Conservation (phyloP, 2,888 invertebrate genomes). For the Eupithecia exiguata region DNA sequence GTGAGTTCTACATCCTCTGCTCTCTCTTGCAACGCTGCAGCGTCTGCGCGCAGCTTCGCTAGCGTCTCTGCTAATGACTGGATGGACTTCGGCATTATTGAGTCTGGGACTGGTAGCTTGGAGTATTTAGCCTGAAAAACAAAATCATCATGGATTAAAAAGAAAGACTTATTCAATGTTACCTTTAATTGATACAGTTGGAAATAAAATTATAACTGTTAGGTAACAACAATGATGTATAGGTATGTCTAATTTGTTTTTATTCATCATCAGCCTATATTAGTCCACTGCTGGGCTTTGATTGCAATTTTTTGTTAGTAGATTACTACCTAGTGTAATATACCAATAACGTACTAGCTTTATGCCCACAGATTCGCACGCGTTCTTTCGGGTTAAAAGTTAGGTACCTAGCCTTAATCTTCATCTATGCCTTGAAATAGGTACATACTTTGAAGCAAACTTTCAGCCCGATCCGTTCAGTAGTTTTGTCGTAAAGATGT, state of each 20-base stretch:
- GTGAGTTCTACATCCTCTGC: conserved; percentile 70
- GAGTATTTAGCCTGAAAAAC: conserved; percentile 66
- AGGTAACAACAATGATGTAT: too few species aligned
- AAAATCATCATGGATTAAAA: background rate
- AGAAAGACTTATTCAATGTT: too few species aligned
- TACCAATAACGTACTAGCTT: background rate
- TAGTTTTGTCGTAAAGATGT: too few species aligned
- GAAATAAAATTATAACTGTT: background rate
- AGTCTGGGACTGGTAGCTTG: conserved; percentile 64
- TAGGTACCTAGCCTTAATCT: too few species aligned
- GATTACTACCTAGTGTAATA: too few species aligned
- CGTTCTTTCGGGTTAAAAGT: background rate
- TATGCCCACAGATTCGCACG: background rate
- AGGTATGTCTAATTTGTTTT: too few species aligned
- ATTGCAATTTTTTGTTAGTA: too few species aligned
- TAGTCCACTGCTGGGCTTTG: too few species aligned
- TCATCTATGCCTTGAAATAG: too few species aligned
- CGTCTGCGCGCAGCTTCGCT: conserved; percentile 56
- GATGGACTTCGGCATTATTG: conserved; percentile 56
- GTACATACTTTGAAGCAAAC: background rate
- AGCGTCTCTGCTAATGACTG: conserved; percentile 41
- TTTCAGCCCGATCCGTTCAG: background rate
- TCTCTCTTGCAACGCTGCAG: conserved; percentile 53
- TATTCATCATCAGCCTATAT: too few species aligned
- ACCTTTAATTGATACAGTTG: too few species aligned